Percentiles rank a stretch among this genome's conserved stretches.
phyloP scores from a whole-genome alignment of 2,113 vertebrate species.

The Choloepus hoffmanni region DNA sequence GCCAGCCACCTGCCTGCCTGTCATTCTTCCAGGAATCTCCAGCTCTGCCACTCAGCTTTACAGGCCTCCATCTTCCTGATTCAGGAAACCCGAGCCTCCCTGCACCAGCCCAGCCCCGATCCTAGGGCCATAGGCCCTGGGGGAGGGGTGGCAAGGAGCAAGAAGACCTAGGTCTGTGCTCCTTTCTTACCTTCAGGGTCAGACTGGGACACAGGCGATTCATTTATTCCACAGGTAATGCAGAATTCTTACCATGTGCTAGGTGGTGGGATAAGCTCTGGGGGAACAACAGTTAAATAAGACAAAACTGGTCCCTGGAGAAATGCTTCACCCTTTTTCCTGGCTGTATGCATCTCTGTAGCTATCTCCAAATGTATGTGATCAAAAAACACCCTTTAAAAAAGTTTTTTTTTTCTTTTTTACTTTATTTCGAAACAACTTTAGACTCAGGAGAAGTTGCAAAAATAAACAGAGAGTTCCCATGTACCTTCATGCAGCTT shows the following conservation, averaged over 20 bases:
- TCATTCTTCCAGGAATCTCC: constrained; percentile 16
- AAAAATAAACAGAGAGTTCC: neutral
- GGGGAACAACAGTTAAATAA: neutral
- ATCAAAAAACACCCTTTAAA: neutral
- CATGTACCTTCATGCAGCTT: neutral
- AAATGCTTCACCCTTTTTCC: neutral
- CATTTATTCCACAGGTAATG: neutral
- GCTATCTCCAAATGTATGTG: neutral
- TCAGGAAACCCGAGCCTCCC: constrained; percentile 7
- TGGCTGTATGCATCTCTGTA: neutral
- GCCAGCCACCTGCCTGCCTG: neutral
- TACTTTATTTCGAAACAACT: constrained; percentile 43
- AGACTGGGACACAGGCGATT: neutral
- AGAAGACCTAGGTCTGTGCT: neutral
- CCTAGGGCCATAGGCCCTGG: neutral
- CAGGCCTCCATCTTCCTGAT: neutral
- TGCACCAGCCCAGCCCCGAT: neutral
- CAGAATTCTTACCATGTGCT: neutral
- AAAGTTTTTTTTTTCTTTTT: neutral
- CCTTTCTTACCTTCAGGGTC: neutral
- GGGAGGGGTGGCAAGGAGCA: neutral
- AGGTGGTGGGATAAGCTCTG: accelerated
- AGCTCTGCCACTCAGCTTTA: neutral
- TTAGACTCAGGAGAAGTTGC: constrained; percentile 14
- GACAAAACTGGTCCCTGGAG: neutral